These are phyloP conservation scores for Tachysurus vachellii DNA, from an alignment of 2,113 vertebrate genomes.

Conservation along the genomic window DNA sequence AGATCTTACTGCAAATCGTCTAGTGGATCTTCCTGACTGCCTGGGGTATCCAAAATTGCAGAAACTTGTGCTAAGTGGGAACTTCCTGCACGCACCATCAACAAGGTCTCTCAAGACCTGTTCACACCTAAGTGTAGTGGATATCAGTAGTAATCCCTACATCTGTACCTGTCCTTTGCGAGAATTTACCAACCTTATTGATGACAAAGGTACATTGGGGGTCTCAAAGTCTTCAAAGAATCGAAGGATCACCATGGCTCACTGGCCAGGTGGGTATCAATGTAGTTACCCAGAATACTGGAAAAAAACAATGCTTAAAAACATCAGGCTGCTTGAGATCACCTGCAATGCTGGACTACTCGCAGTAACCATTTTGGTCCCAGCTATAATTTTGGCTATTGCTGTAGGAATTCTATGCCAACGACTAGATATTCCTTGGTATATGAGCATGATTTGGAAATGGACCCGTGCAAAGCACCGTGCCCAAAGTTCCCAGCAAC, in stretches of 20 bases:
- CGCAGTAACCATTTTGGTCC: slow-evolving; percentile 68
- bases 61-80: slow-evolving; percentile 69
- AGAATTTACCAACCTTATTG: slow-evolving; percentile 67
- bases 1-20: slow-evolving; percentile 79
- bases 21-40: slow-evolving; percentile 80
- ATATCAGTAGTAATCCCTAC: slow-evolving; percentile 80
- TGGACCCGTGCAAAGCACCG: slow-evolving; percentile 83
- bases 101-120: slow-evolving; percentile 71
- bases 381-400: slow-evolving; percentile 61
- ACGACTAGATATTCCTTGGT: slow-evolving; percentile 83
- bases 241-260: slow-evolving; percentile 59
- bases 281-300: slow-evolving; percentile 78
- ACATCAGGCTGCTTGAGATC: slow-evolving; percentile 72
- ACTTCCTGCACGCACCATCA: slow-evolving; percentile 73
- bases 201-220: slow-evolving; percentile 27
- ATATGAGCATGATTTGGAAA: slow-evolving; percentile 81
- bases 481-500: slow-evolving; percentile 53
- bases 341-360: slow-evolving; percentile 76
- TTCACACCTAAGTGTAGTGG: slow-evolving; percentile 65
- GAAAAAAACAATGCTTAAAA: slow-evolving; percentile 68
- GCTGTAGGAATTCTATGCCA: slow-evolving; percentile 68
- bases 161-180: slow-evolving; percentile 80
- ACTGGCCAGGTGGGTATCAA: slow-evolving; percentile 77
- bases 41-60: slow-evolving; percentile 64
- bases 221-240: slow-evolving; percentile 20